Conservation (phyloP, 2,113 vertebrate genomes). For the Zootoca vivipara region DNA sequence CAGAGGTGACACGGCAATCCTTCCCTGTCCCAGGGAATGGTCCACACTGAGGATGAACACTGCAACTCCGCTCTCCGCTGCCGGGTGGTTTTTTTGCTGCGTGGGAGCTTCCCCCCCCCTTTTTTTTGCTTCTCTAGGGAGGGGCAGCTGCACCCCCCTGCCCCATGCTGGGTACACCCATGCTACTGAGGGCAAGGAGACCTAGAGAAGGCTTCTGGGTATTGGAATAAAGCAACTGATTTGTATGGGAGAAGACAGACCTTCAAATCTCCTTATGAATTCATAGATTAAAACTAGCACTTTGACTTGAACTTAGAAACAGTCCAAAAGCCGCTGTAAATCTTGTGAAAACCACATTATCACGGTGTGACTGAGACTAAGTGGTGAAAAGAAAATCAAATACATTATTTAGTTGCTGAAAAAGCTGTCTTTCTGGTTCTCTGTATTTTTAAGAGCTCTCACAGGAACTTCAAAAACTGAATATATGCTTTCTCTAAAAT, state of each 20-base stretch:
- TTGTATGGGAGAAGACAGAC: neutral
- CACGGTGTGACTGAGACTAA: neutral
- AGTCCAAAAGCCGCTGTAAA: neutral
- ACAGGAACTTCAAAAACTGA: neutral
- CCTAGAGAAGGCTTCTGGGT: neutral
- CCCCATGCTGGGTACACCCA: no score
- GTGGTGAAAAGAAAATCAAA: slow-evolving; percentile 60
- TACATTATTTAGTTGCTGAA: slow-evolving; percentile 60
- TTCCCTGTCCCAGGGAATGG: no score
- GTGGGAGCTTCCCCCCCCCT: no score
- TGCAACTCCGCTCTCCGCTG: no score
- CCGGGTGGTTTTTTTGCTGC: no score
- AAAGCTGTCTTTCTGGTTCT: neutral
- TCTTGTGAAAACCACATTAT: neutral
- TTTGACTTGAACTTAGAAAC: neutral
- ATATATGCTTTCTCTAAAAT: slow-evolving; percentile 46
- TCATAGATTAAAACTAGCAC: neutral
- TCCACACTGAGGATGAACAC: no score
- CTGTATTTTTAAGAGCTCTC: neutral
- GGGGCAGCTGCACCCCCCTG: no score
- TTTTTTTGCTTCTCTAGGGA: no score
- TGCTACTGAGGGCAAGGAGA: neutral
- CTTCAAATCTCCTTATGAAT: neutral
- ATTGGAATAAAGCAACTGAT: neutral
- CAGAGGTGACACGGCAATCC: no score